Percentiles rank a stretch among this genome's conserved stretches.
Conservation (phyloP, 2,797 vertebrate genomes). For the Acipenser transmontanus region DNA sequence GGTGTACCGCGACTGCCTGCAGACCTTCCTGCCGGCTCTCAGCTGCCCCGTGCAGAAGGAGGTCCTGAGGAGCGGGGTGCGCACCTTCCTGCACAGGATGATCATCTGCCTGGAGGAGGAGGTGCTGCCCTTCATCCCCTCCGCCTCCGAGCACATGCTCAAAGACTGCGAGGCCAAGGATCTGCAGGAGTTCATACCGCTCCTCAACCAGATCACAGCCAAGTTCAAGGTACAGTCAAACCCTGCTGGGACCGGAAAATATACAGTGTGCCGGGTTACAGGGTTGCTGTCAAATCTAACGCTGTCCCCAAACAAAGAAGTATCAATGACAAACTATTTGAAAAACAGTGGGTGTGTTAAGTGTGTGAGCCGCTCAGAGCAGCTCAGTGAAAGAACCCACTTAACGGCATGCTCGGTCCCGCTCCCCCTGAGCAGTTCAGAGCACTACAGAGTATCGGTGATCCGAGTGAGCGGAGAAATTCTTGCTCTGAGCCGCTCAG, state of each 20-base stretch:
- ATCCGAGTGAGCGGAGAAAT: too few relatives aligned
- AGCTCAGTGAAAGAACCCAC: too few relatives aligned
- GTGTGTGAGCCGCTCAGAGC: too few relatives aligned
- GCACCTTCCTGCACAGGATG: constrained; percentile 96
- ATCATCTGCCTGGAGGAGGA: constrained; percentile 97
- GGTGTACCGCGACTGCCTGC: constrained; percentile 90
- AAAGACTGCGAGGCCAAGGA: constrained; percentile 96
- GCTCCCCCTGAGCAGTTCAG: too few relatives aligned
- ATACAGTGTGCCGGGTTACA: background rate
- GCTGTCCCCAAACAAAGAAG: too few relatives aligned
- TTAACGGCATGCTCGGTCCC: too few relatives aligned
- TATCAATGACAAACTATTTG: too few relatives aligned
- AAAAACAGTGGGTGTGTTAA: too few relatives aligned
- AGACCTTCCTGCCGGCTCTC: constrained; percentile 86
- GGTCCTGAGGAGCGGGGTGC: constrained; percentile 79
- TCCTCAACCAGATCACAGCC: constrained; percentile 96
- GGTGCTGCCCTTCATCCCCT: constrained; percentile 91
- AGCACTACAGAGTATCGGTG: too few relatives aligned
- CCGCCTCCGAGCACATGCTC: constrained; percentile 93
- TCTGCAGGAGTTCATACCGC: constrained; percentile 97
- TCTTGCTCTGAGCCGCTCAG: too few relatives aligned
- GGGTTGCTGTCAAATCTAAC: too few relatives aligned
- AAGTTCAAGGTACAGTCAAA: constrained; percentile 84
- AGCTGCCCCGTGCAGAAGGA: constrained; percentile 88
- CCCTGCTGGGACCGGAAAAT: background rate